Conservation (phyloP, 2,888 invertebrate genomes). For the Tolmerus cingulatus region DNA sequence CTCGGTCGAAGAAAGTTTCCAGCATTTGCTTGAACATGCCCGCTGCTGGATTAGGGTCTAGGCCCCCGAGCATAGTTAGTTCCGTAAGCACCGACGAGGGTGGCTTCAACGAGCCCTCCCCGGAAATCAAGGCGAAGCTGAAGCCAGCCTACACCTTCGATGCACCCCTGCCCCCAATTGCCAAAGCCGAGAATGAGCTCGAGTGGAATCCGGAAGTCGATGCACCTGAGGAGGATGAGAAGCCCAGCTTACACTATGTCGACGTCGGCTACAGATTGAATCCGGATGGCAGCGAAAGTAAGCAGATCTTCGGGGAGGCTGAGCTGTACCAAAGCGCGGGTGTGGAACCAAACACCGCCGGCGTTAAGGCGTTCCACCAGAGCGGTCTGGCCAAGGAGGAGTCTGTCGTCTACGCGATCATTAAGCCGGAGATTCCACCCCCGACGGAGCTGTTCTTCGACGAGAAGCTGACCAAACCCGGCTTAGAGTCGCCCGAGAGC, state of each 20-base stretch:
- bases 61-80: conserved; percentile 74
- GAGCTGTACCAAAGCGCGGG: conserved; percentile 58
- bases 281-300: conserved; percentile 63
- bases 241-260: conserved; percentile 60
- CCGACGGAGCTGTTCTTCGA: conserved; percentile 54
- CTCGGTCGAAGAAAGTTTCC: conserved; percentile 67
- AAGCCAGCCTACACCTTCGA: conserved; percentile 57
- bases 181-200: conserved; percentile 24
- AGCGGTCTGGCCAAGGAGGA: conserved; percentile 60
- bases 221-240: conserved; percentile 37
- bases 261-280: conserved; percentile 63
- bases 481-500: neutral
- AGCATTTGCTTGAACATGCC: conserved; percentile 71
- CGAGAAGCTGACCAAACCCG: conserved; percentile 38
- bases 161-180: conserved; percentile 40
- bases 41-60: conserved; percentile 70
- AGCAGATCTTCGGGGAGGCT: conserved; percentile 61
- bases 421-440: conserved; percentile 59
- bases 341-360: neutral
- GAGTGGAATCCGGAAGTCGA: neutral
- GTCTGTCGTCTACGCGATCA: conserved; percentile 61
- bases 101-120: conserved; percentile 76
- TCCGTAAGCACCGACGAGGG: conserved; percentile 71
- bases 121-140: conserved; percentile 73
- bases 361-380: conserved; percentile 58